These are phyloP conservation scores for Platygyra sinensis DNA, from an alignment of 64 coral and sea anemone genomes.

Conservation along the genomic window DNA sequence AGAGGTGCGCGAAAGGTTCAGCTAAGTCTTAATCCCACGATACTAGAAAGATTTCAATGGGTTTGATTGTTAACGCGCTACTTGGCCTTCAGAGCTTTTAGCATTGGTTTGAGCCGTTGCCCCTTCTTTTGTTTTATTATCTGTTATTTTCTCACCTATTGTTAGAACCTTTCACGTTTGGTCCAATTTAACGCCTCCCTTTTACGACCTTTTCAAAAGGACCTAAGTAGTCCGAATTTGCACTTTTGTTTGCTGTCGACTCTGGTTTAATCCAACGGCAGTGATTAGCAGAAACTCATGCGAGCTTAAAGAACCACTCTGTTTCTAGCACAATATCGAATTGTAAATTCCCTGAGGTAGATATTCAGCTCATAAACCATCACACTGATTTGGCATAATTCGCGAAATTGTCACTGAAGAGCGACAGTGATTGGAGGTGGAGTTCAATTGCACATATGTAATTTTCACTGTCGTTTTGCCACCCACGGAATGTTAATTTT, in stretches of 20 bases:
- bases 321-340: constrained; percentile 1
- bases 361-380: constrained; percentile 2
- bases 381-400: constrained; percentile 12
- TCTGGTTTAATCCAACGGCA: constrained; percentile 13
- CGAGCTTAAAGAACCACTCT: not conserved
- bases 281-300: constrained; percentile 18
- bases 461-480: not conserved
- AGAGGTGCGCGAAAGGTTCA: not conserved
- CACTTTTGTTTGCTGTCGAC: constrained; percentile 73
- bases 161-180: constrained; percentile 79
- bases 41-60: constrained; percentile 37
- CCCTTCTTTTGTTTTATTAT: constrained; percentile 78
- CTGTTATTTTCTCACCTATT: constrained; percentile 95
- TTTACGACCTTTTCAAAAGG: constrained; percentile 80
- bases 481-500: constrained; percentile 10
- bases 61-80: constrained; percentile 21
- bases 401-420: not conserved
- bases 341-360: constrained; percentile 28
- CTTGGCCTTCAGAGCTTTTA: constrained; percentile 37
- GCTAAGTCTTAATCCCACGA: constrained; percentile 24
- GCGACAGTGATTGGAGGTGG: not conserved
- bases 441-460: not conserved
- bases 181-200: constrained; percentile 83
- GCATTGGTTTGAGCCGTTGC: constrained; percentile 46
- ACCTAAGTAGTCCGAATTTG: constrained; percentile 79